A percentile compares a stretch with the other conserved stretches of the same genome.
Evolutionary conservation across 2,113 vertebrate species (phyloP).

Genomic region (Triplophysa dalaica): DNA sequence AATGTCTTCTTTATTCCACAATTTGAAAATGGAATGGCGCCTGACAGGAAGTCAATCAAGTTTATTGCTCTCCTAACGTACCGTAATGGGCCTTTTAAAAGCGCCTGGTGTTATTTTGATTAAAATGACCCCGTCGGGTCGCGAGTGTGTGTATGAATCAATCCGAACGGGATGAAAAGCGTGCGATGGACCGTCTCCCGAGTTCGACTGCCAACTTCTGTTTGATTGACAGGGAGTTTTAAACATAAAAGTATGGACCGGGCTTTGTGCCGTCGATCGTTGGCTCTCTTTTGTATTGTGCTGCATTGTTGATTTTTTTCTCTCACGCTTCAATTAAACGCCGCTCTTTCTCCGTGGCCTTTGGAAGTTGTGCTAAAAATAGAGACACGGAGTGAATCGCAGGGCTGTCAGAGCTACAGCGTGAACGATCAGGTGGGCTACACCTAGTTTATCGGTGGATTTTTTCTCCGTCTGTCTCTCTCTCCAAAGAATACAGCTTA

Average conservation of each 20-base stretch:
- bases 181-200: neutral
- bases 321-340: constrained; percentile 40
- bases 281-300: neutral
- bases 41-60: constrained; percentile 27
- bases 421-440: constrained; percentile 35
- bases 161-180: constrained; percentile 1
- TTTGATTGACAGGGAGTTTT: constrained; percentile 14
- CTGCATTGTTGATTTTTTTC: constrained; percentile 27
- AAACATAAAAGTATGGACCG: neutral
- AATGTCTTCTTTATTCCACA: constrained; percentile 24
- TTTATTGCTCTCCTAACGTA: constrained; percentile 28
- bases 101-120: constrained; percentile 39
- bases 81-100: constrained; percentile 33
- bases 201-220: neutral
- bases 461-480: constrained; percentile 12
- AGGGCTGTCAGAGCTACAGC: constrained; percentile 25
- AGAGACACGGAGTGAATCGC: constrained; percentile 21
- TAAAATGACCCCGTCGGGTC: constrained; percentile 38
- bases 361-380: constrained; percentile 49
- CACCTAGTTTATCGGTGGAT: constrained; percentile 49
- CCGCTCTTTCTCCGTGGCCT: constrained; percentile 31
- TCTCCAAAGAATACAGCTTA: constrained; percentile 27
- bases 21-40: constrained; percentile 38
- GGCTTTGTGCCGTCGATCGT: neutral
- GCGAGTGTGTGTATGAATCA: constrained; percentile 20